Base-by-base conservation (phyloP, 2,888 invertebrate genomes). In the Drosophila imparisetae region DNA sequence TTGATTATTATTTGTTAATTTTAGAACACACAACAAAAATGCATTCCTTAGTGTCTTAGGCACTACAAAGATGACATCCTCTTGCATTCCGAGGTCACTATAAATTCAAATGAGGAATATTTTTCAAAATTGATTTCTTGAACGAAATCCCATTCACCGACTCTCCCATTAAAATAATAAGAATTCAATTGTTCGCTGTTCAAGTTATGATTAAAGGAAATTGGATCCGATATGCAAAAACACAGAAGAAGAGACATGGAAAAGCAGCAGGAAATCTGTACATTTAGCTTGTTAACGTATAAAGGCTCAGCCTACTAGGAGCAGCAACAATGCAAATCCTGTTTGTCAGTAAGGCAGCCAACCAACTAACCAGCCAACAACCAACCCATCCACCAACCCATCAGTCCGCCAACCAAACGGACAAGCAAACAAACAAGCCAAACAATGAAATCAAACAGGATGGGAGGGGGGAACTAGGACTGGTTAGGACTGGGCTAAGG, bases 371-470 rank as follows among this genome's bases (percentile, higher is more conserved):
- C 34, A 48, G 27, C 29, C 32, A 32, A 24, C 32, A 32, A 32
- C 15, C 32, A 32, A 32, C 15, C 32, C 10, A 34, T 24, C 42
- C 58, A 32, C 8, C 53, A 45, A 24, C 38, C 60, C 36, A 63
- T 24, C 45, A 45, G 15, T 2, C 52, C 45, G n/a, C 40, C 58
- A 49, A 32, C 54, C 66, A 62, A 66, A 66, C 77, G 53, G 69
- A 32, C 66, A 45, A 55, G 62, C 80, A 77, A 86, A 77, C 84
- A 86, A 80, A 65, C 80, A 68, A 66, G 52, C 59, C 67, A 53
- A 73, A 84, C 83, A 81, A 85, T 78, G 83, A 78, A 86, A 81
- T 83, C 78, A 82, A 86, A 84, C 72, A 78, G 66, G 55, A 57
- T 59, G 66, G 40, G 54, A n/a, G 27, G 32, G 54, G 24, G 27